A percentile compares a stretch with the other conserved stretches of the same genome.
These are phyloP conservation scores for Seriola aureovittata DNA, from an alignment of 2,113 vertebrate genomes.

Conservation along the genomic window DNA sequence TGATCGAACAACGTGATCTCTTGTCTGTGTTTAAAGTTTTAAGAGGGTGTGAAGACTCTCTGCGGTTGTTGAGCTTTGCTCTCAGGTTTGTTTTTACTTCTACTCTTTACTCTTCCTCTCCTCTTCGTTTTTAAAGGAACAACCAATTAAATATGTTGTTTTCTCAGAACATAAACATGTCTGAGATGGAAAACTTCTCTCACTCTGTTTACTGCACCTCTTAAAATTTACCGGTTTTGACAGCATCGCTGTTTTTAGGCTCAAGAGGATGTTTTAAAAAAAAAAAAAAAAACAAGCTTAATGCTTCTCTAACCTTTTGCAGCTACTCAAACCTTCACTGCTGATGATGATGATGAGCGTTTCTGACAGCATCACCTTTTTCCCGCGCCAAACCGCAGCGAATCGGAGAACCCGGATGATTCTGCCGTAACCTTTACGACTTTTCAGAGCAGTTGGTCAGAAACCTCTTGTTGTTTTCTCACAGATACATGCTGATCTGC, in stretches of 20 bases:
- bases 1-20: too few relatives aligned
- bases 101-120: background rate
- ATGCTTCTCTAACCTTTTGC: background rate
- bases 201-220: background rate
- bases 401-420: background rate
- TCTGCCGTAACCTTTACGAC: background rate
- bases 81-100: too few relatives aligned
- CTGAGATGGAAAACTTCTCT: too few relatives aligned
- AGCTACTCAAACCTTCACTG: background rate
- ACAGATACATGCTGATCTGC: slow-evolving; percentile 10
- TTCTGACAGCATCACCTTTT: background rate
- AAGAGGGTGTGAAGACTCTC: too few relatives aligned
- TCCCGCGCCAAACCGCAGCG: too few relatives aligned
- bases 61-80: too few relatives aligned
- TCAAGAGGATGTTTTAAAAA: background rate
- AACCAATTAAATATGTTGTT: background rate
- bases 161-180: too few relatives aligned
- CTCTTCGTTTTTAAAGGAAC: background rate
- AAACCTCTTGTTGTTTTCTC: slow-evolving; percentile 26
- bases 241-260: background rate
- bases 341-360: background rate
- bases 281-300: background rate
- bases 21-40: too few relatives aligned
- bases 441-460: background rate
- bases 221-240: background rate